Conservation (phyloP, 2,888 invertebrate species). For the Archips xylosteana region DNA sequence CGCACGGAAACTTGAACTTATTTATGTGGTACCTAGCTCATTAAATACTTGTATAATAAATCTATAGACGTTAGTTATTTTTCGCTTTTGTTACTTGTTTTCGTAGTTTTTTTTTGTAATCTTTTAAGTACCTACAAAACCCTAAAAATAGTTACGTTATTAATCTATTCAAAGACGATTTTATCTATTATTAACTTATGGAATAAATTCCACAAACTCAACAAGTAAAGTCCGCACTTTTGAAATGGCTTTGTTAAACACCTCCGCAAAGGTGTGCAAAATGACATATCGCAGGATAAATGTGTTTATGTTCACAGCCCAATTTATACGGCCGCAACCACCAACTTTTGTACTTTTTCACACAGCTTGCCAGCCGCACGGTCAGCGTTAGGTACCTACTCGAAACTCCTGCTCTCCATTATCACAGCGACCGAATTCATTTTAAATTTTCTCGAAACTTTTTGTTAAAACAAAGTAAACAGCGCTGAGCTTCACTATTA, state of each 20-base stretch:
- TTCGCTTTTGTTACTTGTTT: no score
- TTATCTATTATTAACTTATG: no score
- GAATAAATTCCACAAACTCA: background rate
- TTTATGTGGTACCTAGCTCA: no score
- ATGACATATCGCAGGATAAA: conserved; percentile 50
- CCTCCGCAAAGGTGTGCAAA: conserved; percentile 29
- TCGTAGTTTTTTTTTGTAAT: no score
- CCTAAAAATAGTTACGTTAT: no score
- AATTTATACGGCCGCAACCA: conserved; percentile 61
- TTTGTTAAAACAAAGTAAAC: conserved; percentile 58
- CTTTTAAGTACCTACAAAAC: no score
- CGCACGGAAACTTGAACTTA: no score
- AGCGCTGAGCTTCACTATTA: conserved; percentile 53
- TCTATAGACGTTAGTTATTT: no score
- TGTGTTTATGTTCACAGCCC: conserved; percentile 55
- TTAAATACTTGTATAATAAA: no score
- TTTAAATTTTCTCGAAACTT: conserved; percentile 72
- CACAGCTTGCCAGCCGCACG: conserved; percentile 79
- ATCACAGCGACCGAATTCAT: conserved; percentile 78
- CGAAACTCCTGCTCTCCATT: conserved; percentile 80
- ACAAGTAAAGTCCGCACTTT: conserved; percentile 7
- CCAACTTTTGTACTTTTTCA: conserved; percentile 83
- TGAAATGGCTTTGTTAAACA: conserved; percentile 16
- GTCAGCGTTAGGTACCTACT: conserved; percentile 67
- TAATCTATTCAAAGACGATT: no score